Conservation (phyloP, 2,888 invertebrate genomes). For the Drosophila maculinotata region DNA sequence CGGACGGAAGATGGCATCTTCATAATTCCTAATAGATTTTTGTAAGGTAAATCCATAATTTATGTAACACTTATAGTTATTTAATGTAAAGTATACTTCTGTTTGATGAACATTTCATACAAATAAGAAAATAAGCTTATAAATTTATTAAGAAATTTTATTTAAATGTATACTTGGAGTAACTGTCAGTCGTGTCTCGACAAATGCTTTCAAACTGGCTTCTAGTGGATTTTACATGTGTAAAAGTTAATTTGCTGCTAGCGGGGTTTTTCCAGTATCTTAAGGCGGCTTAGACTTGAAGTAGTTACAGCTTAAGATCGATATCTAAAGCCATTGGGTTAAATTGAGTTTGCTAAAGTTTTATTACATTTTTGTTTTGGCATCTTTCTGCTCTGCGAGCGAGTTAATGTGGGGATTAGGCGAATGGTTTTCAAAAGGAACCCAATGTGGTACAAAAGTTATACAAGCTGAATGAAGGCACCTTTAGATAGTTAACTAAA, state of each 20-base stretch:
- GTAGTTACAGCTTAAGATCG: conserved; percentile 42
- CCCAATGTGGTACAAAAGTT: conserved; percentile 11
- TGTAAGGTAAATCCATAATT: too few relatives aligned
- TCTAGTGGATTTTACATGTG: conserved; percentile 28
- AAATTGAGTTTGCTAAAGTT: conserved; percentile 54
- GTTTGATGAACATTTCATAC: too few relatives aligned
- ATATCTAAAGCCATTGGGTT: conserved; percentile 50
- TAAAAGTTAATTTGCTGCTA: conserved; percentile 32
- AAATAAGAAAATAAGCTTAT: too few relatives aligned
- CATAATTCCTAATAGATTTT: too few relatives aligned
- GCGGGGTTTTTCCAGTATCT: conserved; percentile 19
- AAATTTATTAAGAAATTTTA: too few relatives aligned
- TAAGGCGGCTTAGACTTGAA: conserved; percentile 34
- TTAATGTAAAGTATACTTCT: too few relatives aligned
- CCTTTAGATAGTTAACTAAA: conserved; percentile 18
- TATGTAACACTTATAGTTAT: too few relatives aligned
- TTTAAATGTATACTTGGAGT: not conserved
- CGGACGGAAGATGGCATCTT: too few relatives aligned
- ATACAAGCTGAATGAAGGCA: not conserved
- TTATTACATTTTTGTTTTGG: conserved; percentile 40
- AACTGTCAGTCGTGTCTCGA: not conserved
- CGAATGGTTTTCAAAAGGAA: conserved; percentile 16
- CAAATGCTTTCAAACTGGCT: not conserved
- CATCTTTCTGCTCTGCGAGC: conserved; percentile 9
- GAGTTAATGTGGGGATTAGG: conserved; percentile 36